Conservation (phyloP, 1,140 invertebrate genomes). For the Araneus ventricosus region DNA sequence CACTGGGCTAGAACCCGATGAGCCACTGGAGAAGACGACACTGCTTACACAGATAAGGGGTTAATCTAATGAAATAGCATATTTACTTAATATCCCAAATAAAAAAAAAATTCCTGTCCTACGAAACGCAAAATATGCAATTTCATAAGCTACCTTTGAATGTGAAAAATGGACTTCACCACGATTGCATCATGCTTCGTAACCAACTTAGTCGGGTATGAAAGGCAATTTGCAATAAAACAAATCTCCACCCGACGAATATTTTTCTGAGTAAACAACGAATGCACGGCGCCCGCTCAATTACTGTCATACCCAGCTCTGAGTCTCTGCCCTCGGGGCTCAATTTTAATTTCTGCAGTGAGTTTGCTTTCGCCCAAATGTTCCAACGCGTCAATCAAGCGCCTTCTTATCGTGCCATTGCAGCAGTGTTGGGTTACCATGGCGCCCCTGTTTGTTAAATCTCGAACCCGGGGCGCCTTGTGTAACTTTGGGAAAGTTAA, state of each 20-base stretch:
- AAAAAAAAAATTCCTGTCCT: too few relatives aligned
- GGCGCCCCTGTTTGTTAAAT: conserved; percentile 46
- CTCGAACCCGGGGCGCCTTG: background rate
- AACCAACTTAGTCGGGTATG: background rate
- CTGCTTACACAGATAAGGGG: too few relatives aligned
- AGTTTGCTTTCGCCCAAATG: conserved; percentile 24
- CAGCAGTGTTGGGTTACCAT: conserved; percentile 49
- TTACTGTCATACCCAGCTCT: conserved; percentile 42
- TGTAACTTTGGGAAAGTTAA: conserved; percentile 43
- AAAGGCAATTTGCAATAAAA: background rate
- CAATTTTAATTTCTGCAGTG: conserved; percentile 42
- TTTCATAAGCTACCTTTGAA: too few relatives aligned
- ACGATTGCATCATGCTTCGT: background rate
- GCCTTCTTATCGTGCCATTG: conserved; percentile 13
- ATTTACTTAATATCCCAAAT: too few relatives aligned
- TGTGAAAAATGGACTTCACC: background rate
- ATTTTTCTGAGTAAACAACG: conserved; percentile 38
- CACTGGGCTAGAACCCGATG: too few relatives aligned
- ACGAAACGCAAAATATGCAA: too few relatives aligned
- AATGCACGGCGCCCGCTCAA: background rate
- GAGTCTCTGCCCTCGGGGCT: background rate
- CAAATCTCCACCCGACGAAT: background rate
- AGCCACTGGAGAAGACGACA: too few relatives aligned
- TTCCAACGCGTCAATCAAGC: conserved; percentile 23
- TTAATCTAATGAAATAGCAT: too few relatives aligned